Percentiles rank a stretch among this genome's conserved stretches.
Conservation (phyloP, 2,113 vertebrate genomes). For the Cairina moschata region DNA sequence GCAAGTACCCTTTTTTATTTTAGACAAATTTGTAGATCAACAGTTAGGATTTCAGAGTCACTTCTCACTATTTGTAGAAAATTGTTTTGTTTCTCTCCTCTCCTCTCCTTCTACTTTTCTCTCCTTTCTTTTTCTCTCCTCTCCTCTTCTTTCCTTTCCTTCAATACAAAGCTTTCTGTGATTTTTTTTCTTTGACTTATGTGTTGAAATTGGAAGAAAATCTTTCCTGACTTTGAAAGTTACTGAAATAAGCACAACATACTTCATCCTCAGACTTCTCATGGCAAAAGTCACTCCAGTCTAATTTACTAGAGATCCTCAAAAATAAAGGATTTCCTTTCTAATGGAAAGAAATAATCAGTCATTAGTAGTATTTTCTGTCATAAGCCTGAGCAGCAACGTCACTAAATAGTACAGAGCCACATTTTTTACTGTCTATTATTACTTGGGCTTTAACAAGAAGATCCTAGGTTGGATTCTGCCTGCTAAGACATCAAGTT, state of each 20-base stretch:
- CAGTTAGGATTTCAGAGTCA: background rate
- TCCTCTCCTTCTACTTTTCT: background rate
- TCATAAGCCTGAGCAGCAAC: background rate
- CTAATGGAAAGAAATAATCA: slow-evolving; percentile 24
- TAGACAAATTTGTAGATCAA: background rate
- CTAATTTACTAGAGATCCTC: background rate
- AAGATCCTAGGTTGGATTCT: slow-evolving; percentile 19
- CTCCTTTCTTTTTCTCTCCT: background rate
- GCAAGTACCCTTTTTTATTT: background rate
- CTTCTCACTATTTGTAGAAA: background rate
- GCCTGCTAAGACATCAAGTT: slow-evolving; percentile 18
- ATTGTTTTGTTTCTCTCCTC: background rate
- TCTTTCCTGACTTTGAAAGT: slow-evolving; percentile 3
- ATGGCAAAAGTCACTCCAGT: background rate
- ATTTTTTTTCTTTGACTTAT: background rate
- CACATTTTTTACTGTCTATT: slow-evolving; percentile 23
- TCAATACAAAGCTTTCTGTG: background rate
- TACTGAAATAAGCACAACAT: background rate
- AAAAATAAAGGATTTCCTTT: slow-evolving; percentile 36
- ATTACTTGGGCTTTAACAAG: slow-evolving; percentile 22
- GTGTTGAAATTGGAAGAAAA: background rate
- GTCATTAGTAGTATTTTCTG: slow-evolving; percentile 18
- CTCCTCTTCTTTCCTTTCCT: background rate
- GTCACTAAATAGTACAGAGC: slow-evolving; percentile 3
- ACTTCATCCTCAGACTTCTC: background rate